Conservation (phyloP, 1,140 invertebrate species). For the Drosophila rufa region DNA sequence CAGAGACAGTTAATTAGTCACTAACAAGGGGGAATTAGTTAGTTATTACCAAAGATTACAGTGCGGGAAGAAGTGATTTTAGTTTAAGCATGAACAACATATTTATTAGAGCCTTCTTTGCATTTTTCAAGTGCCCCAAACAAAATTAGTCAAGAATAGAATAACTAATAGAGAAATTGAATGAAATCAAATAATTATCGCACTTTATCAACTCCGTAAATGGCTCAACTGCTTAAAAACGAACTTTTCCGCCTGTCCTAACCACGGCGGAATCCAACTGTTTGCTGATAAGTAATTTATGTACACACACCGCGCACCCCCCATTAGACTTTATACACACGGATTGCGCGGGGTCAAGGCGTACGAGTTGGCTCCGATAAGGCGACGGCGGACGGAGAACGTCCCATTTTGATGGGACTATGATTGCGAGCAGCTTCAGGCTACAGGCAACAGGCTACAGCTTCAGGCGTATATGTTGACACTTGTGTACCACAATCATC, state of each 20-base stretch:
- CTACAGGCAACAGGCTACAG: neutral
- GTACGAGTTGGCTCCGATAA: slow-evolving; percentile 10
- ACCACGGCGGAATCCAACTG: slow-evolving; percentile 9
- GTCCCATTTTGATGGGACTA: slow-evolving; percentile 18
- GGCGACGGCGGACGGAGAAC: slow-evolving; percentile 10
- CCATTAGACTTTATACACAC: slow-evolving; percentile 13
- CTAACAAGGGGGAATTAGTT: neutral
- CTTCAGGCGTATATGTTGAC: neutral
- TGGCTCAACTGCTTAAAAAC: slow-evolving; percentile 9
- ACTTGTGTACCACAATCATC: slow-evolving; percentile 5
- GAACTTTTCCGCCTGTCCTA: slow-evolving; percentile 11
- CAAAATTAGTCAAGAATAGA: too few species aligned
- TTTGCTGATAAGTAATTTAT: slow-evolving; percentile 25
- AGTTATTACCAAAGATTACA: too few species aligned
- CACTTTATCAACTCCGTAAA: neutral
- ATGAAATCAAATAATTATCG: slow-evolving; percentile 2
- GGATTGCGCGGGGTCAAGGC: slow-evolving; percentile 23
- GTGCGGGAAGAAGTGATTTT: too few species aligned
- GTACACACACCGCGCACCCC: slow-evolving; percentile 1
- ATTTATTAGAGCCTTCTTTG: neutral
- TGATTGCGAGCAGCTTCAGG: slow-evolving; percentile 19
- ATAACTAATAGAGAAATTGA: too few species aligned
- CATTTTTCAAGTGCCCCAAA: neutral
- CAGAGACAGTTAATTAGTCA: too few species aligned
- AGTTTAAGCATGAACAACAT: too few species aligned